phyloP scores from a whole-genome alignment of 2,797 vertebrate genomes.

The Gobio occitaniae region DNA sequence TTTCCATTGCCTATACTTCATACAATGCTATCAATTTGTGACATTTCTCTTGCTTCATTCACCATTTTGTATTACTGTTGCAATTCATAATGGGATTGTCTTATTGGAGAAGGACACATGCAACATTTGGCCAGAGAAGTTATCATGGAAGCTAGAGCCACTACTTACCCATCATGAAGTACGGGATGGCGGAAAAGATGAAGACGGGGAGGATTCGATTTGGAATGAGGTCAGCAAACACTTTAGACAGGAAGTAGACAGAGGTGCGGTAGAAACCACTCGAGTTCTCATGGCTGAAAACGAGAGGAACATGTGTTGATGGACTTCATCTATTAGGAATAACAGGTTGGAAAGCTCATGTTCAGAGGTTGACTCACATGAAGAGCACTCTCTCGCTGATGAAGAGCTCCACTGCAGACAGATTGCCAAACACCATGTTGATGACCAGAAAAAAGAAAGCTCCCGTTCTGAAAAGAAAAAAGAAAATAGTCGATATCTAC shows the following conservation, averaged over 20 bases:
- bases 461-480: constrained; percentile 63
- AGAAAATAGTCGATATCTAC: neutral
- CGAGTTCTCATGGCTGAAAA: constrained; percentile 78
- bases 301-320: constrained; percentile 7
- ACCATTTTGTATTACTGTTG: neutral
- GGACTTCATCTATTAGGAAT: neutral
- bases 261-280: constrained; percentile 84
- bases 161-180: constrained; percentile 83
- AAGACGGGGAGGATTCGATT: constrained; percentile 80
- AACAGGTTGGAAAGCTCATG: neutral
- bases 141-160: neutral
- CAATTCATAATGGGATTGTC: neutral
- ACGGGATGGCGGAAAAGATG: constrained; percentile 77
- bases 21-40: neutral
- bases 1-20: too few species aligned
- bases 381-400: constrained; percentile 69
- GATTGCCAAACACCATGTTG: constrained; percentile 85
- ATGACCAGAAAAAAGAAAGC: constrained; percentile 81
- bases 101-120: neutral
- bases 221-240: constrained; percentile 81
- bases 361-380: constrained; percentile 38
- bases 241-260: constrained; percentile 83
- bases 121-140: neutral
- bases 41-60: neutral
- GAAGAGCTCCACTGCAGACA: constrained; percentile 82